phyloP scores from a whole-genome alignment of 2,888 invertebrate species.

The Ornithoptera priamus region DNA sequence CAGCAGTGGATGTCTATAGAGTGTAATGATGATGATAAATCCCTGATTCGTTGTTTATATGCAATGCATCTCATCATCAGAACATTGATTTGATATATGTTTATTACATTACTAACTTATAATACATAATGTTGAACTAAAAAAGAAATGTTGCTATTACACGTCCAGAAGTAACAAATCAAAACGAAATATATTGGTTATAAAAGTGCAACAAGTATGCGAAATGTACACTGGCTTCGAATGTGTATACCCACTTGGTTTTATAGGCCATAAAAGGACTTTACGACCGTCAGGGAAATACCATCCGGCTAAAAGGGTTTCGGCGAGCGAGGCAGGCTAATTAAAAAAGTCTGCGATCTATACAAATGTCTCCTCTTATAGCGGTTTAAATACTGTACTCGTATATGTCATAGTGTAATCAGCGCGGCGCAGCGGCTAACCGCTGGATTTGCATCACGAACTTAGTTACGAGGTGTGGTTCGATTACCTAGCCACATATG shows the following conservation, averaged over 20 bases:
- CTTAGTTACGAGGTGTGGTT: no score
- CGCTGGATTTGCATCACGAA: no score
- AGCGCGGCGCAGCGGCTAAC: no score
- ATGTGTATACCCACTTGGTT: slow-evolving; percentile 75
- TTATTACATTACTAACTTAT: slow-evolving; percentile 29
- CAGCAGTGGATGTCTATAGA: no score
- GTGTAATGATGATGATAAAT: no score
- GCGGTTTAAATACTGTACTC: slow-evolving; percentile 2
- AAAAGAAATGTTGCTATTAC: slow-evolving; percentile 52
- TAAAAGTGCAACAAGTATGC: slow-evolving; percentile 79
- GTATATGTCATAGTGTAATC: background rate
- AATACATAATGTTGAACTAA: slow-evolving; percentile 36
- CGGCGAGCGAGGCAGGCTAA: slow-evolving; percentile 51
- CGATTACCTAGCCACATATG: no score
- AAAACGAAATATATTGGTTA: slow-evolving; percentile 77
- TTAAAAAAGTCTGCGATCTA: slow-evolving; percentile 61
- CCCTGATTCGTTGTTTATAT: no score
- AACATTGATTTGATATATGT: no score
- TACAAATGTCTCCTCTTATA: slow-evolving; percentile 12
- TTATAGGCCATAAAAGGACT: slow-evolving; percentile 71
- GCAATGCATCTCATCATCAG: no score
- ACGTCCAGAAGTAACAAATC: slow-evolving; percentile 74
- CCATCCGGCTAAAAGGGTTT: slow-evolving; percentile 78
- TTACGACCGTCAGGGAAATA: slow-evolving; percentile 75
- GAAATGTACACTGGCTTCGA: slow-evolving; percentile 59